Percentiles rank a stretch among this genome's conserved stretches.
Conservation (phyloP, 2,797 vertebrate species). For the Parotocinclus haroldoi region DNA sequence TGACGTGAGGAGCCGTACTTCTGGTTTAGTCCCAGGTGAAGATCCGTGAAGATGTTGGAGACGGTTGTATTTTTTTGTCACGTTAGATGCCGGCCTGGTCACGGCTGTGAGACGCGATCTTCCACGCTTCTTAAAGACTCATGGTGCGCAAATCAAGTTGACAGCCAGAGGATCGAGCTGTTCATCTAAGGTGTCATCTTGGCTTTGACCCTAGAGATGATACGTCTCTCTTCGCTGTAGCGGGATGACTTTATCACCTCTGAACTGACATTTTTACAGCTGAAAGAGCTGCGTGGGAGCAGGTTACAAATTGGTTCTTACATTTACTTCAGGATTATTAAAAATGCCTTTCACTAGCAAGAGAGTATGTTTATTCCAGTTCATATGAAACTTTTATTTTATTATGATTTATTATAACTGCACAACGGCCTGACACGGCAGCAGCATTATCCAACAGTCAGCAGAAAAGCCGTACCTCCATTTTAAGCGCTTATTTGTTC, state of each 20-base stretch:
- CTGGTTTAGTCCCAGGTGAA: slow-evolving; percentile 58
- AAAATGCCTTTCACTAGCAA: too few relatives aligned
- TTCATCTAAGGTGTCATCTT: slow-evolving; percentile 11
- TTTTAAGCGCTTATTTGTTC: too few relatives aligned
- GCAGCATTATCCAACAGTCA: too few relatives aligned
- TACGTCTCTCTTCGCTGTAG: not conserved
- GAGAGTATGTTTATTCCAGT: too few relatives aligned
- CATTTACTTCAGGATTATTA: too few relatives aligned
- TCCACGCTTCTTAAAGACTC: slow-evolving; percentile 24
- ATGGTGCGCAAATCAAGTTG: slow-evolving; percentile 21
- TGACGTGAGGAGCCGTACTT: slow-evolving; percentile 52
- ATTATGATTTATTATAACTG: too few relatives aligned
- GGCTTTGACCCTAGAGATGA: slow-evolving; percentile 17
- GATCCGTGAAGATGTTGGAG: slow-evolving; percentile 47
- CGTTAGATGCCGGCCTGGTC: slow-evolving; percentile 37
- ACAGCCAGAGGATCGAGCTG: slow-evolving; percentile 1
- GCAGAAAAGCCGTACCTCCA: too few relatives aligned
- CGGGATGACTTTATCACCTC: slow-evolving; percentile 11
- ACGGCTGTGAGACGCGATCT: slow-evolving; percentile 27
- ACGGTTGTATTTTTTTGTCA: slow-evolving; percentile 29
- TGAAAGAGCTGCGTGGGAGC: not conserved
- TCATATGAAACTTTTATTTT: too few relatives aligned
- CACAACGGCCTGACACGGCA: too few relatives aligned
- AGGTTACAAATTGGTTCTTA: too few relatives aligned
- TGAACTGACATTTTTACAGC: not conserved